Conservation (phyloP, 2,113 vertebrate genomes). For the Orycteropus afer region DNA sequence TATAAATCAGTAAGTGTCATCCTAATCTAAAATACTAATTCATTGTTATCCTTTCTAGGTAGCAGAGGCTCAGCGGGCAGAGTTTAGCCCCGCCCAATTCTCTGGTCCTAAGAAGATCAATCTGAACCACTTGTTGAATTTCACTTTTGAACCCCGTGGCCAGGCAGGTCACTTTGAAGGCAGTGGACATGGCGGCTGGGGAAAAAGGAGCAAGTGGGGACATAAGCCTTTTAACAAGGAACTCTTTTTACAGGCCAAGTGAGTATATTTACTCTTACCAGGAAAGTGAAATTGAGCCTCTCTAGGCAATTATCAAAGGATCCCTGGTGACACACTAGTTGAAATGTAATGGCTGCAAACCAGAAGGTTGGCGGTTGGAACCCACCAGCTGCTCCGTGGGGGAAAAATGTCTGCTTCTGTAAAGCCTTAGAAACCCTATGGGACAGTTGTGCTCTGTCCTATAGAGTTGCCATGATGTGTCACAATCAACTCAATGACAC, state of each 20-base stretch:
- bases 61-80: constrained; percentile 97
- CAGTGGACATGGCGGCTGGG: constrained; percentile 91
- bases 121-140: constrained; percentile 98
- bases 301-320: neutral
- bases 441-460: too few relatives aligned
- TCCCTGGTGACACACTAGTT: too few relatives aligned
- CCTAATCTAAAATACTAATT: constrained; percentile 65
- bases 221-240: constrained; percentile 99
- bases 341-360: too few relatives aligned
- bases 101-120: constrained; percentile 99
- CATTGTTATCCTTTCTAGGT: constrained; percentile 86
- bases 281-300: neutral
- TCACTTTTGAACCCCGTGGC: constrained; percentile 98
- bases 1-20: constrained; percentile 6
- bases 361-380: too few relatives aligned
- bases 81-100: constrained; percentile 99
- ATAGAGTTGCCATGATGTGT: too few relatives aligned
- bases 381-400: too few relatives aligned
- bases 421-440: too few relatives aligned
- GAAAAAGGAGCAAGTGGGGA: constrained; percentile 98
- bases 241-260: constrained; percentile 99
- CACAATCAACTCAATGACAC: too few relatives aligned
- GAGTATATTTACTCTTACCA: constrained; percentile 78
- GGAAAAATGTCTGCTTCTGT: too few relatives aligned
- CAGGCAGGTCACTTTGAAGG: constrained; percentile 91